phyloP scores from a whole-genome alignment of 2,888 invertebrate species.

The Noctua janthe region DNA sequence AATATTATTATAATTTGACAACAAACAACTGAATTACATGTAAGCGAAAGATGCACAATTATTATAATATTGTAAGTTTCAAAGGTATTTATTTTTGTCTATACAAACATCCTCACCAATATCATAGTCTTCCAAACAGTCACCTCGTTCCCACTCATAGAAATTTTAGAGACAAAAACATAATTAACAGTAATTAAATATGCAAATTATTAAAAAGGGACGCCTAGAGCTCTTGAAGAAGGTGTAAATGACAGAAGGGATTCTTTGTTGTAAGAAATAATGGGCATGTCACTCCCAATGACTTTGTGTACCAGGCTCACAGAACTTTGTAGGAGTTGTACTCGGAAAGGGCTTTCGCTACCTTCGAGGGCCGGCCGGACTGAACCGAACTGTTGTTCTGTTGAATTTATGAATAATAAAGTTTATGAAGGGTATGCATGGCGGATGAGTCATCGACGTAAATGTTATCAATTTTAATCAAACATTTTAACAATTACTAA shows the following conservation, averaged over 20 bases:
- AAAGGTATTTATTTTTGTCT: neutral
- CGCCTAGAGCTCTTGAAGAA: conserved; percentile 69
- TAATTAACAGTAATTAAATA: conserved; percentile 81
- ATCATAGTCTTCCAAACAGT: conserved; percentile 1
- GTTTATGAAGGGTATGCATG: conserved; percentile 2
- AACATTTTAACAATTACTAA: neutral
- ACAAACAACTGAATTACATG: conserved; percentile 71
- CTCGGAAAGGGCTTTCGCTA: conserved; percentile 69
- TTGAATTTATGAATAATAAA: neutral
- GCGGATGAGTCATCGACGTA: neutral
- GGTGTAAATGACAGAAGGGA: conserved; percentile 87
- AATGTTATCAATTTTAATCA: neutral
- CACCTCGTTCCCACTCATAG: conserved; percentile 15
- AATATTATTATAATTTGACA: conserved; percentile 79
- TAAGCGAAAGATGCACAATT: conserved; percentile 40
- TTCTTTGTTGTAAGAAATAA: conserved; percentile 87
- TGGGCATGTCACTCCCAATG: conserved; percentile 91
- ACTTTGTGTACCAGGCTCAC: conserved; percentile 88
- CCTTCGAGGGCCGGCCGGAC: conserved; percentile 35
- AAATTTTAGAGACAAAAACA: conserved; percentile 26
- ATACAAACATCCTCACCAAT: neutral
- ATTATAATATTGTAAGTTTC: conserved; percentile 11
- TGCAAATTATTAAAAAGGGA: conserved; percentile 71
- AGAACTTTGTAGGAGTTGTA: conserved; percentile 72
- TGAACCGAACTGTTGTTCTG: neutral